phyloP scores from a whole-genome alignment of 2,113 vertebrate genomes.

The Lepus americanus region DNA sequence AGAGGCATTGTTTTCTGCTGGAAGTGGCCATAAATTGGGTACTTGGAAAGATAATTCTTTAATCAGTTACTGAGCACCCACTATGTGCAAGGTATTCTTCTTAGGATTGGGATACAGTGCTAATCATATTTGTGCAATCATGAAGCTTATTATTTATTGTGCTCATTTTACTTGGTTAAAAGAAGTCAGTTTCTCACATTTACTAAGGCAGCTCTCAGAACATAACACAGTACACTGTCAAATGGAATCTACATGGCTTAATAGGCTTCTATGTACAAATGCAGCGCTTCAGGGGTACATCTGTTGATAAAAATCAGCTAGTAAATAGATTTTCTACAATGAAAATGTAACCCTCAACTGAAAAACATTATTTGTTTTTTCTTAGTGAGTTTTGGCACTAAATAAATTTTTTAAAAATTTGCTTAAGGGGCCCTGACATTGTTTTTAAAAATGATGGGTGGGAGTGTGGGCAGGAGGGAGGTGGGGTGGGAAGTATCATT shows the following conservation, averaged over 20 bases:
- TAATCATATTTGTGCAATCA: neutral
- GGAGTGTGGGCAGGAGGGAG: too few species aligned
- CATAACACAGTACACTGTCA: neutral
- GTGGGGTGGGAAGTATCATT: too few species aligned
- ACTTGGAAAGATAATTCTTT: constrained; percentile 28
- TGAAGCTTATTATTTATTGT: neutral
- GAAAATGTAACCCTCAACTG: neutral
- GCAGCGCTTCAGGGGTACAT: neutral
- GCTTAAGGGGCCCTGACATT: neutral
- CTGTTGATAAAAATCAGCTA: constrained; percentile 16
- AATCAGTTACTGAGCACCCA: neutral
- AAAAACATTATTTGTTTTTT: neutral
- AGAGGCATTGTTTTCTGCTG: neutral
- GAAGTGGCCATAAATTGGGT: neutral
- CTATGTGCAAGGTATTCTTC: neutral
- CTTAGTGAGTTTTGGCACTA: neutral
- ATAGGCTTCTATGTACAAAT: neutral
- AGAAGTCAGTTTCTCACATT: constrained; percentile 21
- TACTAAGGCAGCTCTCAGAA: neutral
- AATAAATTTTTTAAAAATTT: neutral
- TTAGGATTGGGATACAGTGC: neutral
- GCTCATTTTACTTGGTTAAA: neutral
- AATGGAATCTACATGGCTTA: neutral
- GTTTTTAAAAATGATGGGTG: neutral
- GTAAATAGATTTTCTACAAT: constrained; percentile 29